Percentiles rank a stretch among this genome's conserved stretches.
phyloP scores from a whole-genome alignment of 2,888 invertebrate genomes.

The Drosophila austrosaltans region DNA sequence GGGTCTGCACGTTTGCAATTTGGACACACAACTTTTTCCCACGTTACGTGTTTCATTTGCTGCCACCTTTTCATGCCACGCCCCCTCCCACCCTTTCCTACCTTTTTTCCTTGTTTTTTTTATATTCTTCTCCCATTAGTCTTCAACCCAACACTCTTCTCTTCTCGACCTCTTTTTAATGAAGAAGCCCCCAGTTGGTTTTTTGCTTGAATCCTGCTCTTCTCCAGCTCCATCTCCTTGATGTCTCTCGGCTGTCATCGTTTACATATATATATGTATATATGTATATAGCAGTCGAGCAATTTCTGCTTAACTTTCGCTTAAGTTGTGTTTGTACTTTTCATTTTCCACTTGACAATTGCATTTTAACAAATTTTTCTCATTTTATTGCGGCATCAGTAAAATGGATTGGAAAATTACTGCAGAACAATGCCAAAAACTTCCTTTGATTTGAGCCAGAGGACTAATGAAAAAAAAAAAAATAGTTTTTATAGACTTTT shows the following conservation, averaged over 20 bases:
- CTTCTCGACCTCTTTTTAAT: background rate
- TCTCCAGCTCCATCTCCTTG: conserved; percentile 13
- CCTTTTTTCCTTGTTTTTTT: no score
- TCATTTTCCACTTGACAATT: conserved; percentile 52
- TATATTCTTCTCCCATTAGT: no score
- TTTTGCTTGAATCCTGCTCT: conserved; percentile 12
- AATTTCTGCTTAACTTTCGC: conserved; percentile 44
- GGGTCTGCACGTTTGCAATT: conserved; percentile 67
- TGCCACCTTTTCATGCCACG: conserved; percentile 21
- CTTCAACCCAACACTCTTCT: background rate
- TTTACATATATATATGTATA: background rate
- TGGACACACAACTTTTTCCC: conserved; percentile 65
- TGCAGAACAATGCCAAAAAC: background rate
- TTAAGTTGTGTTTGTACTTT: conserved; percentile 45
- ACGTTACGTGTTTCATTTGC: conserved; percentile 63
- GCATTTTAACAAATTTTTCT: conserved; percentile 53
- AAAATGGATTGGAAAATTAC: conserved; percentile 11
- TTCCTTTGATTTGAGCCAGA: background rate
- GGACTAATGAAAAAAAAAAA: background rate
- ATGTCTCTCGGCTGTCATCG: background rate
- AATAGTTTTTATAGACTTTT: no score
- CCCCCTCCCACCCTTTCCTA: background rate
- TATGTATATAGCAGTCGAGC: conserved; percentile 32
- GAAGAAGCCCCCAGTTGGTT: conserved; percentile 12
- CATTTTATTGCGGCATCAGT: conserved; percentile 12